Conservation (phyloP, 2,113 vertebrate genomes). For the Sterrhoptilus dennistouni region DNA sequence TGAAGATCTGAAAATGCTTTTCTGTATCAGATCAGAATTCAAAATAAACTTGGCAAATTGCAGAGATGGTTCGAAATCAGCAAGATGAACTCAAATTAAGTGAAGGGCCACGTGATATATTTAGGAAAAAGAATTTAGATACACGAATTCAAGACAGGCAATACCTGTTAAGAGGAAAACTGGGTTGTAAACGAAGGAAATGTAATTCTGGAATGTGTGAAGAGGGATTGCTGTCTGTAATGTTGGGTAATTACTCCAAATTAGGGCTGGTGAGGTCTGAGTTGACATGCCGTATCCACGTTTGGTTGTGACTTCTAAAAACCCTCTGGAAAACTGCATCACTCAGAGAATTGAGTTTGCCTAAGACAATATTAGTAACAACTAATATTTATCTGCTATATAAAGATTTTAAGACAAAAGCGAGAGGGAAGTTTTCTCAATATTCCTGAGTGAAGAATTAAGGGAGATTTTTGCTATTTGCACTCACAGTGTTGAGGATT, state of each 20-base stretch:
- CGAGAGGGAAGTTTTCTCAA: not conserved
- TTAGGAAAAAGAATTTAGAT: not conserved
- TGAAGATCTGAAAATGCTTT: constrained; percentile 7
- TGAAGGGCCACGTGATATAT: not conserved
- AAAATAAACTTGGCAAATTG: constrained; percentile 23
- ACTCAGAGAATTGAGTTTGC: not conserved
- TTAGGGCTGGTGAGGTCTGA: not conserved
- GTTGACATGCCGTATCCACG: not conserved
- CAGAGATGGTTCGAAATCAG: constrained; percentile 4
- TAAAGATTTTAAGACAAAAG: not conserved
- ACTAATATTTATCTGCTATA: not conserved
- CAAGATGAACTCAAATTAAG: not conserved
- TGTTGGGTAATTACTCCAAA: not conserved
- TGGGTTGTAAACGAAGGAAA: not conserved
- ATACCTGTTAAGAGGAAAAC: not conserved
- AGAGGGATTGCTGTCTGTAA: not conserved
- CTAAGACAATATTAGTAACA: not conserved
- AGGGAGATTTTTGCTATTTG: not conserved
- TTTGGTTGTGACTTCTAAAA: not conserved
- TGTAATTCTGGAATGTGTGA: not conserved
- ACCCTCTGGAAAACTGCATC: not conserved
- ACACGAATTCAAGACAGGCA: not conserved
- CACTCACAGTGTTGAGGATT: not conserved
- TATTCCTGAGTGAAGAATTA: not conserved
- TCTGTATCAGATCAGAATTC: constrained; percentile 12